These are phyloP conservation scores for Dicaeum eximium DNA, from an alignment of 2,113 vertebrate species.

Conservation along the genomic window DNA sequence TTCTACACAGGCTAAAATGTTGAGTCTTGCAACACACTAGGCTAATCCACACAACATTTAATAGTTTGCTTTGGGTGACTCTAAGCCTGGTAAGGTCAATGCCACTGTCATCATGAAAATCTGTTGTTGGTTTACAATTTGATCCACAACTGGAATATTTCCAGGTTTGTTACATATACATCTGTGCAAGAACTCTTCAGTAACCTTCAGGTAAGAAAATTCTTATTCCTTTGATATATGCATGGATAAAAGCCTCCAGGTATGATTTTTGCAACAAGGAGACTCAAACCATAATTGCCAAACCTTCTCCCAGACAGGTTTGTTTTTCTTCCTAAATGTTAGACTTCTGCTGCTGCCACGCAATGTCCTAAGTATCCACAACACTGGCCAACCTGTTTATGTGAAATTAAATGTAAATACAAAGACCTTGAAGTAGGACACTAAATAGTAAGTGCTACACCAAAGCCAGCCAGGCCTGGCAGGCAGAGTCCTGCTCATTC, in stretches of 20 bases:
- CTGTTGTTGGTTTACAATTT: background rate
- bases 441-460: background rate
- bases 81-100: background rate
- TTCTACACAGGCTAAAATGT: background rate
- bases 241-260: background rate
- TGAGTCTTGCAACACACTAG: background rate
- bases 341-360: rapidly evolving
- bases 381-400: background rate
- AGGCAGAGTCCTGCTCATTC: background rate
- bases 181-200: background rate
- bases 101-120: background rate
- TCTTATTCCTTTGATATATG: background rate
- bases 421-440: background rate
- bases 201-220: background rate
- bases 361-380: background rate
- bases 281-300: background rate
- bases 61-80: background rate
- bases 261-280: background rate
- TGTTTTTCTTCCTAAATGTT: rapidly evolving
- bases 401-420: background rate
- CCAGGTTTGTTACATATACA: background rate
- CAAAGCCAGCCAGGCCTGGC: background rate
- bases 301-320: background rate
- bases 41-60: background rate
- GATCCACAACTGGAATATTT: background rate